Percentiles rank a stretch among this genome's conserved stretches.
Evolutionary conservation across 2,888 invertebrate genomes (phyloP).

Genomic region (Podabrus alpinus): DNA sequence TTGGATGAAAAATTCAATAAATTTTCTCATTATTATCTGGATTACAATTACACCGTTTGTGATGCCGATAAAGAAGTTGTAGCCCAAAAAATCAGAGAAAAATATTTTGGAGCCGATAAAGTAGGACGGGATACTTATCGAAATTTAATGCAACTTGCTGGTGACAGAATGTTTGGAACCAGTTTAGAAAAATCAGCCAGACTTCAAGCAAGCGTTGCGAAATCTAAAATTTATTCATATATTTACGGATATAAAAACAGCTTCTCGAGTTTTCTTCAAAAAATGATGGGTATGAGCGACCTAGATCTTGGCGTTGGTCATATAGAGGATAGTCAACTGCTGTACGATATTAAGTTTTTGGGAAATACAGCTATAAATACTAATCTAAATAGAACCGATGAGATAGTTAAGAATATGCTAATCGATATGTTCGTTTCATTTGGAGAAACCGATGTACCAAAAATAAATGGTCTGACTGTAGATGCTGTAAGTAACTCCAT

Average conservation of each 20-base stretch:
- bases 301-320: neutral
- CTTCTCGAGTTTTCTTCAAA: neutral
- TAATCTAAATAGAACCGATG: neutral
- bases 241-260: neutral
- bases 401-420: neutral
- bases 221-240: conserved; percentile 64
- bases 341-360: neutral
- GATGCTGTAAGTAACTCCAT: neutral
- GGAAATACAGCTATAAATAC: neutral
- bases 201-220: conserved; percentile 59
- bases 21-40: conserved; percentile 7
- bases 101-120: neutral
- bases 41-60: neutral
- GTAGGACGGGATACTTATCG: neutral
- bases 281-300: neutral
- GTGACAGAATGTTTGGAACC: conserved; percentile 64
- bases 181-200: conserved; percentile 61
- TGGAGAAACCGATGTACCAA: neutral
- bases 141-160: conserved; percentile 56
- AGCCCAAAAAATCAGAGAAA: neutral
- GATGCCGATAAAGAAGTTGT: neutral
- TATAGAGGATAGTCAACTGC: neutral
- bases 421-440: neutral
- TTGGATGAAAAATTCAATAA: conserved; percentile 43
- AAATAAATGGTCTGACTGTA: neutral